Evolutionary conservation across 2,113 vertebrate species (phyloP).

Genomic region (Indicator indicator): DNA sequence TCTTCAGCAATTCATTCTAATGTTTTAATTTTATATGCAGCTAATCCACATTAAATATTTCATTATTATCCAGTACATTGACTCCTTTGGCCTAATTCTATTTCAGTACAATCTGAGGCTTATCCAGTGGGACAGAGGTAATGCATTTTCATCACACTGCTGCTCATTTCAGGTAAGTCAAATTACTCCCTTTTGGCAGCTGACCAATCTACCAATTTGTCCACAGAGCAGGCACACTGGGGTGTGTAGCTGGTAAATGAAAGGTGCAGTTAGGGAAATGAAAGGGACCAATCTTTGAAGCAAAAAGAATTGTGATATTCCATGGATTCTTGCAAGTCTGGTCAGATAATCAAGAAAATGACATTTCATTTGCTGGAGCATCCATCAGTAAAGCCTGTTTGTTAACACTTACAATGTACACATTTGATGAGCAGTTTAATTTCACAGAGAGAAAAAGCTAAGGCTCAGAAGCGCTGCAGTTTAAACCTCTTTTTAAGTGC

Average conservation of each 20-base stretch:
- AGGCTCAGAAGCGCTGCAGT: background rate
- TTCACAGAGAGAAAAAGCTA: background rate
- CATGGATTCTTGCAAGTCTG: background rate
- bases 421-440: background rate
- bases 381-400: background rate
- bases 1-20: constrained; percentile 47
- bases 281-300: background rate
- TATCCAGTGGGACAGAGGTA: constrained; percentile 37
- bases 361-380: background rate
- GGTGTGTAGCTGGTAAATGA: background rate
- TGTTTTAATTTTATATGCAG: constrained; percentile 50
- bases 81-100: constrained; percentile 34
- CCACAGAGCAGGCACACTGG: background rate
- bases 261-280: background rate
- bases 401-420: background rate
- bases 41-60: constrained; percentile 58
- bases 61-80: constrained; percentile 49
- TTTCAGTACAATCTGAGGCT: constrained; percentile 16
- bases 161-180: background rate
- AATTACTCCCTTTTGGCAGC: constrained; percentile 40
- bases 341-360: background rate
- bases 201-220: constrained; percentile 14
- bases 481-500: background rate
- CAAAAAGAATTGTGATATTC: background rate
- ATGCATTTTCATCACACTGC: constrained; percentile 31